Conservation (phyloP, 2,888 invertebrate species). For the Dicycla oo region DNA sequence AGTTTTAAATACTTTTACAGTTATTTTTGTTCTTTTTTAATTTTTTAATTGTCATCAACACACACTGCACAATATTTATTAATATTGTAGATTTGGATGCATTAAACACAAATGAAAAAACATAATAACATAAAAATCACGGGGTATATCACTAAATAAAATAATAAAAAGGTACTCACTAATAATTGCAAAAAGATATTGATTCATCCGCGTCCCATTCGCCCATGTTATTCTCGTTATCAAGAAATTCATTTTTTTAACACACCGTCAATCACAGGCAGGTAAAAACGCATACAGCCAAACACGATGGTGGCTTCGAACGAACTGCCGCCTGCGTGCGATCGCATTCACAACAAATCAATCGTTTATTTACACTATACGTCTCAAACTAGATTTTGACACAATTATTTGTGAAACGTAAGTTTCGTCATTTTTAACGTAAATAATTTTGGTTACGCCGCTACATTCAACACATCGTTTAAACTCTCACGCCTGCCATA, state of each 20-base stretch:
- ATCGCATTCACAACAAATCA: constrained; percentile 65
- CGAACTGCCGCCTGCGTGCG: constrained; percentile 67
- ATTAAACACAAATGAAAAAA: too few species aligned
- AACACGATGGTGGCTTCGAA: constrained; percentile 73
- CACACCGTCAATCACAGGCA: constrained; percentile 58
- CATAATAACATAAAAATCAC: too few species aligned
- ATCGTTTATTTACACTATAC: constrained; percentile 63
- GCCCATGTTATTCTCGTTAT: constrained; percentile 82
- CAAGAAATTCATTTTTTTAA: constrained; percentile 81
- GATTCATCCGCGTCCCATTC: constrained; percentile 85
- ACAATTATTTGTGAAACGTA: constrained; percentile 55
- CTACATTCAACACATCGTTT: too few species aligned
- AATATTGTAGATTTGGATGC: too few species aligned
- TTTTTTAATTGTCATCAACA: too few species aligned
- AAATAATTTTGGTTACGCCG: constrained; percentile 16
- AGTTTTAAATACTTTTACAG: too few species aligned
- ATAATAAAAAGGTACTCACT: constrained; percentile 76
- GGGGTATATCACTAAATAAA: neutral
- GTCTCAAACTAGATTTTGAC: constrained; percentile 42
- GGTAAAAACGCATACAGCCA: constrained; percentile 66
- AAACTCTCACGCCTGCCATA: too few species aligned
- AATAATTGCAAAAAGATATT: constrained; percentile 85
- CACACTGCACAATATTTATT: too few species aligned
- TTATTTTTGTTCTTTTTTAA: too few species aligned
- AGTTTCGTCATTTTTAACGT: constrained; percentile 24